Percentiles rank a stretch among this genome's conserved stretches.
Evolutionary conservation across 2,113 vertebrate species (phyloP).

Genomic region (Callionymus lyra): DNA sequence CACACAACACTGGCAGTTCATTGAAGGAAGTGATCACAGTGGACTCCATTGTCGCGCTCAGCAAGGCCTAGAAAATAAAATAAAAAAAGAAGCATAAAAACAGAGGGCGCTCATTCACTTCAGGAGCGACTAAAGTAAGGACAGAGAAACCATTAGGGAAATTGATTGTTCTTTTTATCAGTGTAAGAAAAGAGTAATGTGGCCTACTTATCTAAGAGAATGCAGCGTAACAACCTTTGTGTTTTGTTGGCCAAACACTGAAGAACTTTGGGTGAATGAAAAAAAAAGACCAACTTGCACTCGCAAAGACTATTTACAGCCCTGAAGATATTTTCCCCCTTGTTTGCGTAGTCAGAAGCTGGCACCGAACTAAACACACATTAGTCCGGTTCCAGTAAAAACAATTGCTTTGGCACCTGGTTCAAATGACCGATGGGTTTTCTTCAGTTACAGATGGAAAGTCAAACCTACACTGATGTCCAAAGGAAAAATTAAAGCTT

Average conservation of each 20-base stretch:
- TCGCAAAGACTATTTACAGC: conserved; percentile 1
- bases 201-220: conserved; percentile 1
- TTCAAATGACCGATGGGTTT: conserved; percentile 8
- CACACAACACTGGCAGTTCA: conserved; percentile 31
- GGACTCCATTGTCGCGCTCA: conserved; percentile 14
- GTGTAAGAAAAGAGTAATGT: neutral
- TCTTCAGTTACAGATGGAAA: no score
- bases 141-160: no score
- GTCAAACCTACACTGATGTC: no score
- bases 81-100: neutral
- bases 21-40: conserved; percentile 18
- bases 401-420: neutral
- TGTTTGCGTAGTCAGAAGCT: conserved; percentile 11
- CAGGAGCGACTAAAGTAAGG: neutral
- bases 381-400: no score
- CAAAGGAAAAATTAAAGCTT: no score
- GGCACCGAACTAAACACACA: no score
- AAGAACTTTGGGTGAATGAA: conserved; percentile 2
- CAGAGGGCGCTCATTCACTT: neutral
- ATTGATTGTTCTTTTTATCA: no score
- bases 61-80: conserved; percentile 7
- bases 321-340: conserved; percentile 6
- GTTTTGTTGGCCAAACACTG: conserved; percentile 1
- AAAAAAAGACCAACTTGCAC: conserved; percentile 5
- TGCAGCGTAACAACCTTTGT: conserved; percentile 4